Percentiles rank a stretch among this genome's conserved stretches.
Evolutionary conservation across 2,797 vertebrate genomes (phyloP).

Genomic region (Eleutherodactylus coqui): DNA sequence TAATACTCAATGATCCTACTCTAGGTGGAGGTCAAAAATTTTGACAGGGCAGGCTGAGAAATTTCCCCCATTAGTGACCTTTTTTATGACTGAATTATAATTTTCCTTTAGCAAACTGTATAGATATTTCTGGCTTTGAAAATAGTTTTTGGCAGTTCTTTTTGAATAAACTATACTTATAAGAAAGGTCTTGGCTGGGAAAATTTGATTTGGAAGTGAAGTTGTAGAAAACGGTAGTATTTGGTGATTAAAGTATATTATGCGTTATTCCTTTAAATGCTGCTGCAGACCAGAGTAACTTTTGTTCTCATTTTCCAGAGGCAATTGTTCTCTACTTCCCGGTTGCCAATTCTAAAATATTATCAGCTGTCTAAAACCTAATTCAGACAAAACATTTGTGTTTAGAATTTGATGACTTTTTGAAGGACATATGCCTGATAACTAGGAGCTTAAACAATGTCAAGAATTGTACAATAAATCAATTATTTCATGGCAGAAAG

Average conservation of each 20-base stretch:
- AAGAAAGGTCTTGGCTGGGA: neutral
- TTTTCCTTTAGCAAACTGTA: too few relatives aligned
- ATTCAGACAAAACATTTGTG: neutral
- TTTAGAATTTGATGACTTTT: neutral
- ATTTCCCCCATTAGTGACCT: too few relatives aligned
- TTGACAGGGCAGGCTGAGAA: too few relatives aligned
- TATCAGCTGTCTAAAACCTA: neutral
- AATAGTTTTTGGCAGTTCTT: neutral
- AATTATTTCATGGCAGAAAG: neutral
- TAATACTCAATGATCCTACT: too few relatives aligned
- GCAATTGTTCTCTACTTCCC: neutral
- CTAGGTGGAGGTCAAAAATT: too few relatives aligned
- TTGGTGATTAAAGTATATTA: neutral
- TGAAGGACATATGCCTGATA: neutral
- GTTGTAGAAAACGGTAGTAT: neutral
- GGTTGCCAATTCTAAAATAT: neutral
- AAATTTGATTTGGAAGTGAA: neutral
- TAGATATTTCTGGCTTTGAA: too few relatives aligned
- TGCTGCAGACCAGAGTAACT: neutral
- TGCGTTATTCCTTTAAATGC: neutral
- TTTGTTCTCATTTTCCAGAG: neutral
- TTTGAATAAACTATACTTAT: neutral
- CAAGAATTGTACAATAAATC: neutral
- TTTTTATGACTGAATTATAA: too few relatives aligned
- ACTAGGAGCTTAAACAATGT: neutral